Conservation (phyloP, 2,113 vertebrate species). For the Ictalurus furcatus region DNA sequence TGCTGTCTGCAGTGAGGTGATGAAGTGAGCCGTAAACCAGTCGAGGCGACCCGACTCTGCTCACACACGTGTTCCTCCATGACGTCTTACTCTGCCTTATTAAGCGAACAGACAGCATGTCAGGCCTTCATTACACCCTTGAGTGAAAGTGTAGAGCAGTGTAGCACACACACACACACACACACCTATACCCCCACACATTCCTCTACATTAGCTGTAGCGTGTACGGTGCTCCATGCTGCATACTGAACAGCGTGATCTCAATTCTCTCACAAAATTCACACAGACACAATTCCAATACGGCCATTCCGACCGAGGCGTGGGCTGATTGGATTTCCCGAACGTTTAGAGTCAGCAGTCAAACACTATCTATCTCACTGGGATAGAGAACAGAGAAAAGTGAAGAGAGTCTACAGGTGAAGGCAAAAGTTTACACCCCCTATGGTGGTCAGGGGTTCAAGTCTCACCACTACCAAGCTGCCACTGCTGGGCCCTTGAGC, state of each 20-base stretch:
- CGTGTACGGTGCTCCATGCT: not conserved
- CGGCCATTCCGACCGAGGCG: conserved; percentile 10
- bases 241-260: conserved; percentile 28
- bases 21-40: conserved; percentile 7
- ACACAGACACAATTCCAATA: conserved; percentile 28
- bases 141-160: not conserved
- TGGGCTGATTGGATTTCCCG: conserved; percentile 42
- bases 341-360: conserved; percentile 20
- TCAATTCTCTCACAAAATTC: conserved; percentile 32
- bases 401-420: not conserved
- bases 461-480: not conserved
- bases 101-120: conserved; percentile 41
- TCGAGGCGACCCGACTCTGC: conserved; percentile 7
- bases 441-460: not conserved
- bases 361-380: not conserved
- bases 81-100: conserved; percentile 41
- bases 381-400: not conserved
- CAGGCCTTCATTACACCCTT: not conserved
- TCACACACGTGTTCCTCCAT: not conserved
- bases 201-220: not conserved
- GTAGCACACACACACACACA: not conserved
- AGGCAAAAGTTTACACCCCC: not conserved
- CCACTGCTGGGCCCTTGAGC: not conserved
- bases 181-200: not conserved
- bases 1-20: conserved; percentile 6